Conservation (phyloP, 2,797 vertebrate species). For the Sebastes taczanowskii region DNA sequence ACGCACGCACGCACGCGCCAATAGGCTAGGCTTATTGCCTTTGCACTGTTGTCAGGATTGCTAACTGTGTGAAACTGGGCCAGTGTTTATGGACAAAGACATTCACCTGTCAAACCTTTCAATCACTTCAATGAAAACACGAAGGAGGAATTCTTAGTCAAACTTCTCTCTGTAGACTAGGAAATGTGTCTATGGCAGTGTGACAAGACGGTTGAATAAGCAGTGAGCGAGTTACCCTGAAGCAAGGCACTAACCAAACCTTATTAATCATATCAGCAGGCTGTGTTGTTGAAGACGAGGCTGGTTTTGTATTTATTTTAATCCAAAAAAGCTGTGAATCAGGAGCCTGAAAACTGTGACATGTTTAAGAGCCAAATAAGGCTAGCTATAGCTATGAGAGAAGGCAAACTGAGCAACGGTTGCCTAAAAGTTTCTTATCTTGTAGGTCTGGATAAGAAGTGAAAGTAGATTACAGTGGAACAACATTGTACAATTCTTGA, state of each 20-base stretch:
- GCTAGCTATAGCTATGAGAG: neutral
- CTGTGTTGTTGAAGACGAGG: neutral
- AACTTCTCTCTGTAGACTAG: neutral
- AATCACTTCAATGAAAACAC: neutral
- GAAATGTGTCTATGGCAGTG: neutral
- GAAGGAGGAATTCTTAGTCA: neutral
- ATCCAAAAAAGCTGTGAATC: neutral
- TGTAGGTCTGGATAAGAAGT: neutral
- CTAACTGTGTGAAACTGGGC: neutral
- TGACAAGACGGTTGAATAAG: neutral
- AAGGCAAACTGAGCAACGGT: neutral
- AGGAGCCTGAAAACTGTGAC: neutral
- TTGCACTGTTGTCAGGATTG: neutral
- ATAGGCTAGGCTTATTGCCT: neutral
- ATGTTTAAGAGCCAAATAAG: slow-evolving; percentile 1
- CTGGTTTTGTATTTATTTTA: neutral
- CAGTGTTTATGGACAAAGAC: neutral
- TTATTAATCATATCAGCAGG: slow-evolving; percentile 12
- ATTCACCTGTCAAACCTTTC: neutral
- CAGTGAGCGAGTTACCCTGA: neutral
- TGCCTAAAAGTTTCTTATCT: neutral
- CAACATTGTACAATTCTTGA: neutral
- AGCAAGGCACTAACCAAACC: neutral
- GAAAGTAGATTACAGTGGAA: neutral
- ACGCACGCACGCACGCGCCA: neutral